These are phyloP conservation scores for Ladona fulva DNA, from an alignment of 1,140 invertebrate species.

Conservation along the genomic window DNA sequence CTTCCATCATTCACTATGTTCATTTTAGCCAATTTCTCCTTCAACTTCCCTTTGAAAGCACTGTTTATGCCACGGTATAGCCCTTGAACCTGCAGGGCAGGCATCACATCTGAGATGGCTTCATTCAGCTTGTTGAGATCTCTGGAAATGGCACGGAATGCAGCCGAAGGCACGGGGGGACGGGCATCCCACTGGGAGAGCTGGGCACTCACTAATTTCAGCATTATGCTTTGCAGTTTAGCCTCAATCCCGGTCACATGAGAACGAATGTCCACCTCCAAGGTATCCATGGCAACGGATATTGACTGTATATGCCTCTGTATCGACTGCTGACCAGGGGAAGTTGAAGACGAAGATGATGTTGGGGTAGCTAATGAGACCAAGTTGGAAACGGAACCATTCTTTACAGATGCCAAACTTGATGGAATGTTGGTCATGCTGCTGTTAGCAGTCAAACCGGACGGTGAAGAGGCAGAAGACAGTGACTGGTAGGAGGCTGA, in stretches of 20 bases:
- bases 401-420: neutral
- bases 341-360: conserved; percentile 21
- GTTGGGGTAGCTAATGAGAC: conserved; percentile 16
- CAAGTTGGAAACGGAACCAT: neutral
- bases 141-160: conserved; percentile 80
- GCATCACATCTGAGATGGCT: conserved; percentile 72
- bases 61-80: conserved; percentile 79
- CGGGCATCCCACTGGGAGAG: conserved; percentile 82
- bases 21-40: conserved; percentile 72
- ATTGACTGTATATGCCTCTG: neutral
- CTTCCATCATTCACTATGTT: conserved; percentile 91
- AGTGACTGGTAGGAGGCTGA: neutral
- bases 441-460: neutral
- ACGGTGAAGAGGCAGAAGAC: neutral
- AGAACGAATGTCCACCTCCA: conserved; percentile 70
- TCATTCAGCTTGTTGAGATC: conserved; percentile 89
- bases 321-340: conserved; percentile 16
- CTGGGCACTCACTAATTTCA: conserved; percentile 66
- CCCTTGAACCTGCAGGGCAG: conserved; percentile 56
- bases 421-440: neutral
- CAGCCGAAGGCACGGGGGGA: conserved; percentile 87
- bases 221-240: conserved; percentile 85
- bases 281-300: conserved; percentile 41
- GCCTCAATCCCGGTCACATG: conserved; percentile 86
- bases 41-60: conserved; percentile 77